Evolutionary conservation across 1,140 invertebrate species (phyloP).

Genomic region (Ostrea edulis): DNA sequence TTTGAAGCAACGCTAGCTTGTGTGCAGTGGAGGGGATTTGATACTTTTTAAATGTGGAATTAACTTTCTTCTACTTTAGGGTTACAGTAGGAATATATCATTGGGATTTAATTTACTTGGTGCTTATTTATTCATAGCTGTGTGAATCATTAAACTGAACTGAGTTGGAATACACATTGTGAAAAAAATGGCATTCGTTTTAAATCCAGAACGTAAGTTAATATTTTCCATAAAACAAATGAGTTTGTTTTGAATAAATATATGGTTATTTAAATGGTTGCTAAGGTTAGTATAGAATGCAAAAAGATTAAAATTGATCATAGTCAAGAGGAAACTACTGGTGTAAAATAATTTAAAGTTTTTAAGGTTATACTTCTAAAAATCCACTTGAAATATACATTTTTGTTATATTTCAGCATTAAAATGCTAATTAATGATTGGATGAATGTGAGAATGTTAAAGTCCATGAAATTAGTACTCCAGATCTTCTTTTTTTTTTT

Average conservation of each 20-base stretch:
- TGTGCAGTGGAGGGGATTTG: constrained; percentile 16
- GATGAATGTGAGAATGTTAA: too few species aligned
- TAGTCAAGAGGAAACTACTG: neutral
- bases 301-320: neutral
- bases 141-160: neutral
- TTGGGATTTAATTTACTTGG: constrained; percentile 24
- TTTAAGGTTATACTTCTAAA: neutral
- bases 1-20: constrained; percentile 36
- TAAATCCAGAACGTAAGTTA: neutral
- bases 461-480: too few species aligned
- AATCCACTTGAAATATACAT: too few species aligned
- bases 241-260: neutral
- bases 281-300: neutral
- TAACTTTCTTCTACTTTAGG: constrained; percentile 36
- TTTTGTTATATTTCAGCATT: too few species aligned
- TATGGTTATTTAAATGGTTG: constrained; percentile 11
- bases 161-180: constrained; percentile 17
- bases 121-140: constrained; percentile 34
- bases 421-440: too few species aligned
- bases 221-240: neutral
- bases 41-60: constrained; percentile 38
- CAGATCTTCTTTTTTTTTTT: too few species aligned
- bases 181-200: constrained; percentile 12
- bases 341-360: neutral
- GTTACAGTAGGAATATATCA: neutral